Percentiles rank a stretch among this genome's conserved stretches.
These are phyloP conservation scores for Lonchura striata DNA, from an alignment of 2,113 vertebrate genomes.

Conservation along the genomic window DNA sequence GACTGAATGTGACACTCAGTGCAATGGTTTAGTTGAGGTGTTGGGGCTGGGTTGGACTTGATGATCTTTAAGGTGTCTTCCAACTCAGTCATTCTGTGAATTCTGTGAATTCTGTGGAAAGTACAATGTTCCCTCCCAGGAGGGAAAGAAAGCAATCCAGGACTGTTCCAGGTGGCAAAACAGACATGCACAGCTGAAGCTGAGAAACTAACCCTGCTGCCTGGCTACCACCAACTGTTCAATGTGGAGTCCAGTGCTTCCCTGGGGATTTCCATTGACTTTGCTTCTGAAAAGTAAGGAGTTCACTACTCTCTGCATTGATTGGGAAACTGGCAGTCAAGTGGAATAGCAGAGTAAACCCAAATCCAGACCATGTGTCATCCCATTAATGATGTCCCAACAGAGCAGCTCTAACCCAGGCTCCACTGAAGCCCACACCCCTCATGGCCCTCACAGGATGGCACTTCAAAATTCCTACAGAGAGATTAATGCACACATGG, in stretches of 20 bases:
- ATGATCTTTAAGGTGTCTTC: background rate
- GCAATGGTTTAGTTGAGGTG: background rate
- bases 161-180: background rate
- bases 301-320: background rate
- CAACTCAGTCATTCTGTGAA: background rate
- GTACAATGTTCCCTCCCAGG: background rate
- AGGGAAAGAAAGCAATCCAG: background rate
- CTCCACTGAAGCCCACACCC: background rate
- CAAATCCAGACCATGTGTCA: background rate
- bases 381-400: background rate
- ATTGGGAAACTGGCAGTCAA: background rate
- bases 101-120: background rate
- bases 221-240: background rate
- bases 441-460: background rate
- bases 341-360: background rate
- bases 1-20: background rate
- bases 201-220: background rate
- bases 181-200: background rate
- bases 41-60: background rate
- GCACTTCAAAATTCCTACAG: background rate
- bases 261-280: background rate
- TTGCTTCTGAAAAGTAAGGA: background rate
- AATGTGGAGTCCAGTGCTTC: background rate
- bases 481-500: background rate
- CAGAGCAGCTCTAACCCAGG: background rate